A percentile compares a stretch with the other conserved stretches of the same genome.
phyloP scores from a whole-genome alignment of 35 echinoderm and acorn worm genomes.

The Strongylocentrotus purpuratus region DNA sequence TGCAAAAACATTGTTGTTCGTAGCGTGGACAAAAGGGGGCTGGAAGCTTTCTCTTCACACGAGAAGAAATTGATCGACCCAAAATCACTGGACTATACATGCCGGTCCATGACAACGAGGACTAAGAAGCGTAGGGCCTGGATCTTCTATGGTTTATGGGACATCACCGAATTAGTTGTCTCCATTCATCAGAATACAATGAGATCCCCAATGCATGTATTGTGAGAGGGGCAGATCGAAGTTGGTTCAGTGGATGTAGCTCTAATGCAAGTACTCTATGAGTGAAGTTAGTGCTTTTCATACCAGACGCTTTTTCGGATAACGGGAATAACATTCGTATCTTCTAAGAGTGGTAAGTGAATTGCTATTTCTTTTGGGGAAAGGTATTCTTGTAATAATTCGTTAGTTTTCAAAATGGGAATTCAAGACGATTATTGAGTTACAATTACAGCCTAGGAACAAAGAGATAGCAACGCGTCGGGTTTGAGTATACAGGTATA shows the following conservation, averaged over 20 bases:
- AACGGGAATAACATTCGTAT: neutral
- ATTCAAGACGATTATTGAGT: no score
- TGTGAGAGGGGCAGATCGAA: neutral
- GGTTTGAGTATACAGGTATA: no score
- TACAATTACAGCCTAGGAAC: no score
- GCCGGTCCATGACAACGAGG: neutral
- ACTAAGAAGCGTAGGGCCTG: neutral
- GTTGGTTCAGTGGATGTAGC: neutral
- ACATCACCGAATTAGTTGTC: neutral
- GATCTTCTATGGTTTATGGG: neutral
- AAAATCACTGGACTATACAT: slow-evolving; percentile 10
- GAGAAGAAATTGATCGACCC: neutral
- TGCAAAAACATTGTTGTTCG: neutral
- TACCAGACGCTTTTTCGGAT: neutral
- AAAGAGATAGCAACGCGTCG: no score
- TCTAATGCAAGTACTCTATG: neutral
- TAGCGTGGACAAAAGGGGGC: neutral
- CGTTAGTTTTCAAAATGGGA: no score
- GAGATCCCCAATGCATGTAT: neutral
- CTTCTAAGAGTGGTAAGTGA: no score
- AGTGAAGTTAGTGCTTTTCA: neutral
- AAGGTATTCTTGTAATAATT: no score
- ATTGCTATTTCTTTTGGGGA: neutral
- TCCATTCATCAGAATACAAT: neutral
- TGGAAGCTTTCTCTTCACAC: neutral